Conservation (phyloP, 2,113 vertebrate species). For the Rhea americana region DNA sequence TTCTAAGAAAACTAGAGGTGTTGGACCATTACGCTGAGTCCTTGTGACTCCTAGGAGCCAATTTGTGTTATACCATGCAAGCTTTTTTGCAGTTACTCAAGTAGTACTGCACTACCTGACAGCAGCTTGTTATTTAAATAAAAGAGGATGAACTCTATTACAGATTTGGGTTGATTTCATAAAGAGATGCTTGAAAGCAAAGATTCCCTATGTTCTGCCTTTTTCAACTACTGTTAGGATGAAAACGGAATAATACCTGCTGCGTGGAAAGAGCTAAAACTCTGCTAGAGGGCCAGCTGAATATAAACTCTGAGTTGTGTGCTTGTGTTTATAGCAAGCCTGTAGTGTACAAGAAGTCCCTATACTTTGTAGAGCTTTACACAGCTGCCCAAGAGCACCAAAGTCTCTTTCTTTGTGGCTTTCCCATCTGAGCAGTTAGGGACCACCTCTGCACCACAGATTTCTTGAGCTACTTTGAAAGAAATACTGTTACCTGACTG, state of each 20-base stretch:
- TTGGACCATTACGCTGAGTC: conserved; percentile 7
- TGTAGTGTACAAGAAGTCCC: not conserved
- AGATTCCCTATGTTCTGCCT: not conserved
- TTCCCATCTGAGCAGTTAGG: accelerated
- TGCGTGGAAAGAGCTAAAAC: not conserved
- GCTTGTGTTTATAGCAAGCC: not conserved
- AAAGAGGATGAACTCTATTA: not conserved
- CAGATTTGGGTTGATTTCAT: not conserved
- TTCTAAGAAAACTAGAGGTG: conserved; percentile 36
- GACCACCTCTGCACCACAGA: accelerated
- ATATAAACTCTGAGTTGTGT: accelerated
- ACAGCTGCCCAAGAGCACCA: not conserved
- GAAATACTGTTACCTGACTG: not conserved
- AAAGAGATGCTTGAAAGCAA: not conserved
- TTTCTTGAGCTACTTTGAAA: not conserved
- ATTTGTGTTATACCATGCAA: not conserved
- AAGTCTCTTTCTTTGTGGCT: not conserved
- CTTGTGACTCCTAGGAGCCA: conserved; percentile 1
- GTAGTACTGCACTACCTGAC: not conserved
- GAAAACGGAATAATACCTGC: not conserved
- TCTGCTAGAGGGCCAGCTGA: accelerated
- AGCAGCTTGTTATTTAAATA: not conserved
- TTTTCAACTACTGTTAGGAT: not conserved
- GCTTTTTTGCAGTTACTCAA: not conserved
- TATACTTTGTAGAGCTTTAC: not conserved